A percentile compares a stretch with the other conserved stretches of the same genome.
Conservation (phyloP, 2,797 vertebrate genomes). For the Triplophysa bombifrons region DNA sequence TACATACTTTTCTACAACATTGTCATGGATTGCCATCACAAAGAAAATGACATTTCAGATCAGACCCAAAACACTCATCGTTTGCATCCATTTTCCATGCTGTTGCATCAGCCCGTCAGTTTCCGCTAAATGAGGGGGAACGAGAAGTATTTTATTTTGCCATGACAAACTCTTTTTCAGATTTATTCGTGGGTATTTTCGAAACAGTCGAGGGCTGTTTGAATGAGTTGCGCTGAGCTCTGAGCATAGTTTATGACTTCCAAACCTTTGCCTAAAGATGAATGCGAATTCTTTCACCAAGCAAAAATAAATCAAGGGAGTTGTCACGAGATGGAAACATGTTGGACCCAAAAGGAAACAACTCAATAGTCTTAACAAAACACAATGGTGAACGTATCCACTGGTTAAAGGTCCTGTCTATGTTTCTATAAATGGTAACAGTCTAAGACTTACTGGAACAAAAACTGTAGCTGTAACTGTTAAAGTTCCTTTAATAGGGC, state of each 20-base stretch:
- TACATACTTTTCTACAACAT: conserved; percentile 38
- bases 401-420: background rate
- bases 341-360: conserved; percentile 4
- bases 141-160: conserved; percentile 36
- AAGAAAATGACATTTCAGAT: conserved; percentile 47
- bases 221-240: conserved; percentile 1
- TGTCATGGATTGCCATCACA: conserved; percentile 42
- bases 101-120: conserved; percentile 45
- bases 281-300: background rate
- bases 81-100: conserved; percentile 35
- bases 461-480: background rate
- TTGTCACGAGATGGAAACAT: background rate
- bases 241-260: conserved; percentile 12
- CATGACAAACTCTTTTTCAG: conserved; percentile 24
- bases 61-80: conserved; percentile 15
- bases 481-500: background rate
- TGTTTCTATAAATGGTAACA: background rate
- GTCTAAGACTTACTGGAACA: background rate
- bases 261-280: background rate
- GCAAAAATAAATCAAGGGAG: conserved; percentile 2
- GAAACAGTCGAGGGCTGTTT: conserved; percentile 24
- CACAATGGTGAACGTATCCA: background rate
- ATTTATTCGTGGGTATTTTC: conserved; percentile 13
- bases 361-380: background rate
- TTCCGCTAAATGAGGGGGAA: conserved; percentile 39